These are phyloP conservation scores for Penaeus japonicus DNA, from an alignment of 1,140 invertebrate genomes.

Conservation along the genomic window DNA sequence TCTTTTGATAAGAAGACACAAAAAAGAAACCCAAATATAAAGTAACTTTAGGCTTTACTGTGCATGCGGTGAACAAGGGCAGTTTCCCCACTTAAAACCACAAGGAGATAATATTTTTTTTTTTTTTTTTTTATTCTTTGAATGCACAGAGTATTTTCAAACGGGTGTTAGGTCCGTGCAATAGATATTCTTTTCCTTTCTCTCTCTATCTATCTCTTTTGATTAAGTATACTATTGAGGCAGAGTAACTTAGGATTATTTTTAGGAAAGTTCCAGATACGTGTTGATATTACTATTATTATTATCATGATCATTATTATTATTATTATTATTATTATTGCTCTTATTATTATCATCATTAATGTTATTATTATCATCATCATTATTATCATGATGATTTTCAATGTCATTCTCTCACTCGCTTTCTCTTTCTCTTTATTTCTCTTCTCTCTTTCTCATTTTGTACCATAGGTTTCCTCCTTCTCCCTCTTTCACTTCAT, in stretches of 20 bases:
- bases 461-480: not conserved
- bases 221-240: conserved; percentile 21
- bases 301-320: too few relatives aligned
- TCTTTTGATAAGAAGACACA: conserved; percentile 20
- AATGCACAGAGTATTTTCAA: conserved; percentile 49
- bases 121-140: conserved; percentile 15
- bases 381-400: too few relatives aligned
- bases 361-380: too few relatives aligned
- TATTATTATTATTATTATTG: too few relatives aligned
- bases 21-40: not conserved
- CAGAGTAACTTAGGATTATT: conserved; percentile 53
- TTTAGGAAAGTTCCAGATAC: conserved; percentile 38
- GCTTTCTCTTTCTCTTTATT: too few relatives aligned
- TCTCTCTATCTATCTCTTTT: conserved; percentile 16
- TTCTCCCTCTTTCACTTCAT: not conserved
- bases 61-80: conserved; percentile 30
- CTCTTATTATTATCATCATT: too few relatives aligned
- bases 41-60: not conserved
- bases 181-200: not conserved
- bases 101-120: too few relatives aligned
- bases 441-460: not conserved
- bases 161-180: conserved; percentile 56
- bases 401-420: too few relatives aligned
- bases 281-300: too few relatives aligned
- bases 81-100: conserved; percentile 28